Evolutionary conservation across 2,888 invertebrate species (phyloP), one percentile per base, ranked within the genome.

Genomic region (Agapostemon virescens): DNA sequence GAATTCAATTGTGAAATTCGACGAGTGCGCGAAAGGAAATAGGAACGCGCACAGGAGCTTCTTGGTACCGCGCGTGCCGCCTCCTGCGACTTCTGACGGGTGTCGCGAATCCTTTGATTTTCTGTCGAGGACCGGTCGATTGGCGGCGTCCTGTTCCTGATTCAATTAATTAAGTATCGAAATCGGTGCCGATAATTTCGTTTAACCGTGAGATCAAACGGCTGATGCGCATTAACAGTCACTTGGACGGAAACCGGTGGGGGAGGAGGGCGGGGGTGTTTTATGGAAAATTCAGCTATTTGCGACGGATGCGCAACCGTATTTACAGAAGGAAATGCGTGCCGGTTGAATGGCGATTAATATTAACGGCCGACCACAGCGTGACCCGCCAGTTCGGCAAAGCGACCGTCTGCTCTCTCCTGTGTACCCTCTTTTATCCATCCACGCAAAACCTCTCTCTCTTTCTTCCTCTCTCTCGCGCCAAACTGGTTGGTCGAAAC

Each of bases 301-400:
- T 75, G 78, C 76, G 81, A 80, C 40, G 55, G n/a, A 66, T 72
- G 69, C 58, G 73, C 75, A 40, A 64, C 52, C 72, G 83, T 83
- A 81, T 88, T 85, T 85, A 81, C 86, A 82, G 75, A 79, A 81
- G 87, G 85, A 88, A 85, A 85, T 80, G 82, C 82, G 84, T 76
- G 79, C 77, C 67, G 71, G 81, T 80, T 77, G 83, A 86, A 85
- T 84, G 74, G 73, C 79, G 83, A 88, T 89, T 89, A 89, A 88
- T 87, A 89, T 88, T 88, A 87, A 89, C 82, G 84, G 70, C 58
- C 70, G 81, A 83, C 87, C 86, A 49, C 84, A 79, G 74, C 82
- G 75, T 68, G 76, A 76, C 66, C 82, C 63, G 77, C 49, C 73
- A 82, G 70, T 80, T 84, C 66, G 81, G 49, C 73, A 38, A 71